Conservation (phyloP, 1,140 invertebrate genomes). For the Pseudomyrmex dendroicus region DNA sequence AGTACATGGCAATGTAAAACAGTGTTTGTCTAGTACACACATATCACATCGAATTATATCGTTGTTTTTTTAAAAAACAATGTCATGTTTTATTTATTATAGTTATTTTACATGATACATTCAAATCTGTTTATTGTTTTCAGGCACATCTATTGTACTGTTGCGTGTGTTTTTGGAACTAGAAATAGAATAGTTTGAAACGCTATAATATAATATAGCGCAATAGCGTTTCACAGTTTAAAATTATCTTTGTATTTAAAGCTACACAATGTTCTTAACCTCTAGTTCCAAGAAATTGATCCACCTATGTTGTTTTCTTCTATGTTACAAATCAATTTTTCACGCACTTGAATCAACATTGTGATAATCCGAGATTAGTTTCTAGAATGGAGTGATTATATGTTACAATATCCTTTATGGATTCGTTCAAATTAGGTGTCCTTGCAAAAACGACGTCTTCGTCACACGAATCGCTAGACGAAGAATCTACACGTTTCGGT, state of each 20-base stretch:
- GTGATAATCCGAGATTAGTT: background rate
- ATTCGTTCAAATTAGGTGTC: background rate
- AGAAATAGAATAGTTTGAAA: background rate
- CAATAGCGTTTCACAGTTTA: background rate
- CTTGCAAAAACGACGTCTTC: slow-evolving; percentile 24
- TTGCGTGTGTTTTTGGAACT: background rate
- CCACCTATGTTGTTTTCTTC: background rate
- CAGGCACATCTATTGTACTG: background rate
- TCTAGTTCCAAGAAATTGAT: slow-evolving; percentile 2
- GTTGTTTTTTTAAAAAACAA: slow-evolving; percentile 17
- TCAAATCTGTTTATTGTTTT: slow-evolving; percentile 16
- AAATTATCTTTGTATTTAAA: background rate
- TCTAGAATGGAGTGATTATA: background rate
- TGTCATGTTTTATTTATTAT: slow-evolving; percentile 38
- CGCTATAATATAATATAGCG: background rate
- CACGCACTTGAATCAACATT: background rate
- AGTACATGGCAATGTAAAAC: background rate
- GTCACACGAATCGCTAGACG: slow-evolving; percentile 38
- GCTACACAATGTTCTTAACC: background rate
- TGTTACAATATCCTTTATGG: background rate
- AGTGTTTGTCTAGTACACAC: slow-evolving; percentile 39
- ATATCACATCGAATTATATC: slow-evolving; percentile 32
- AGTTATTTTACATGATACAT: background rate
- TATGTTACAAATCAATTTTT: background rate
- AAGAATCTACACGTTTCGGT: slow-evolving; percentile 30